Evolutionary conservation across 2,888 invertebrate species (phyloP).

Genomic region (Tinea trinotella): DNA sequence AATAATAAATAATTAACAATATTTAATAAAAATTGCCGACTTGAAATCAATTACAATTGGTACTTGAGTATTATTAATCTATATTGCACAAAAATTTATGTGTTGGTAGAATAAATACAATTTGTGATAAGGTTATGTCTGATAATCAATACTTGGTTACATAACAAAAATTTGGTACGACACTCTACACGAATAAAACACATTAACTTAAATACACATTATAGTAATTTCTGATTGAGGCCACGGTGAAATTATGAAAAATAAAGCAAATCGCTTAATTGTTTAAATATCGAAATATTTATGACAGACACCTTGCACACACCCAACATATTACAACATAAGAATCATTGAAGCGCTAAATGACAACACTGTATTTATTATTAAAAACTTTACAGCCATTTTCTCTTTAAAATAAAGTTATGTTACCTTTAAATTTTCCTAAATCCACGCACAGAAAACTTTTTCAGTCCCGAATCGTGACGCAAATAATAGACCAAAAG

Average conservation of each 20-base stretch:
- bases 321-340: background rate
- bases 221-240: no score
- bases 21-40: no score
- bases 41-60: no score
- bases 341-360: no score
- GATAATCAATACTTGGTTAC: slow-evolving; percentile 18
- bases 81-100: background rate
- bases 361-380: background rate
- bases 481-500: no score
- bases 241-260: background rate
- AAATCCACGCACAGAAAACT: background rate
- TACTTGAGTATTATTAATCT: no score
- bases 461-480: background rate
- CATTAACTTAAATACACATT: no score
- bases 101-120: background rate
- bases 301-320: background rate
- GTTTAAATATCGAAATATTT: background rate
- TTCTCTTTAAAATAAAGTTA: background rate
- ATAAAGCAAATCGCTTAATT: background rate
- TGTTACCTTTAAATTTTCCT: slow-evolving; percentile 2
- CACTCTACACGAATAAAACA: no score
- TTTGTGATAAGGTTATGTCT: background rate
- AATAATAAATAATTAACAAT: no score
- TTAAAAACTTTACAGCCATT: background rate
- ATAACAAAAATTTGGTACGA: slow-evolving; percentile 19